Base-by-base conservation (phyloP, 2,888 invertebrate genomes). In the Drosophila lutescens region DNA sequence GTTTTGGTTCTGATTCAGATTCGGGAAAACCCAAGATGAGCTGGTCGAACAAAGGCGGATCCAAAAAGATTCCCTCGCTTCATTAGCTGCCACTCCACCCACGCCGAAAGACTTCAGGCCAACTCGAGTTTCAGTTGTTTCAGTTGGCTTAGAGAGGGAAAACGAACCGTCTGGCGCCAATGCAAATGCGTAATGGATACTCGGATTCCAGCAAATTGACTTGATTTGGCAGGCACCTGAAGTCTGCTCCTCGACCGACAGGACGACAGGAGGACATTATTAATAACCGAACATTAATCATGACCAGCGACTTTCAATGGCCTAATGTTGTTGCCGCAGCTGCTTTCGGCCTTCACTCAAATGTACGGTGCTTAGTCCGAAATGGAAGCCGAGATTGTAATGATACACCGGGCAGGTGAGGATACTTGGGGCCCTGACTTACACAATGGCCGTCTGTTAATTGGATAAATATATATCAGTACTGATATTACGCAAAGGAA, bases 111-210 rank as follows among this genome's bases (percentile, higher is more conserved):
- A 20, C 41, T 20, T 9, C 43, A 12, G 30, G 30, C 54, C 12
- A 63, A 30, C 38, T 66, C 12, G 55, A 41, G 41, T 65, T 65
- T 65, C 66, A 36, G 23, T 15, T 49, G 41, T 65, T 65, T 65
- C 66, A 36, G 23, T 15, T 49, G 38, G 36, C 26, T 10, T 12
- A 2, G 41, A 4, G 41, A 10, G 9, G 20, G 15, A 20, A 30
- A 30, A 13, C 38, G 26, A 30, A 34, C 34, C 38, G 65, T 41
- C 66, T 65, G 66, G 66, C 66, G 55, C 40, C 66, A 65, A 66
- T 84, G 82, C 80, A 84, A 84, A 84, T 86, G 58, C 71, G 78
- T 86, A 83, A 86, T 84, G 86, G 78, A 81, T 83, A 86, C 81
- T 80, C 63, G 58, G 63, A 46, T 50, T 36, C 66, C 67, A 83